A percentile compares a stretch with the other conserved stretches of the same genome.
Evolutionary conservation across 2,888 invertebrate genomes (phyloP).

Genomic region (Selenia dentaria): DNA sequence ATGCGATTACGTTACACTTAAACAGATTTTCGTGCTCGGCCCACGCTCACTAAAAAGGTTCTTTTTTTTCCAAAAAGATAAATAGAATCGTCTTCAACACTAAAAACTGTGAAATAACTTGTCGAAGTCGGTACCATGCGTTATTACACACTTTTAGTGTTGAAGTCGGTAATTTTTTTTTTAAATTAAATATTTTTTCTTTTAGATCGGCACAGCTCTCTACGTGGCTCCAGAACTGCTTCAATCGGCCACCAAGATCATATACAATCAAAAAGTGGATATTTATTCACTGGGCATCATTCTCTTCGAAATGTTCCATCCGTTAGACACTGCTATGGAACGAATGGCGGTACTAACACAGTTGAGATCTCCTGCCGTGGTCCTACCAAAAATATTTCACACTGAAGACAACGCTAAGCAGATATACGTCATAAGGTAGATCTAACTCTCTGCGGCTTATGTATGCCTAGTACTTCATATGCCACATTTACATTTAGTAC

Average conservation of each 20-base stretch:
- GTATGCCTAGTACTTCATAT: conserved; percentile 9
- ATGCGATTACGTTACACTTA: too few relatives aligned
- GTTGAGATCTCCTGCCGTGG: conserved; percentile 88
- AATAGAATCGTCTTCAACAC: too few relatives aligned
- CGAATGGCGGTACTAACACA: conserved; percentile 90
- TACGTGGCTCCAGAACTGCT: conserved; percentile 98
- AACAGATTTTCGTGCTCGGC: too few relatives aligned
- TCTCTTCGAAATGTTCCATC: conserved; percentile 97
- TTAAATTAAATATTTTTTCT: too few relatives aligned
- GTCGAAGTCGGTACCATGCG: too few relatives aligned
- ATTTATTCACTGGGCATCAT: conserved; percentile 96
- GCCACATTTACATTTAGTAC: too few relatives aligned
- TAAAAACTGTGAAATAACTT: too few relatives aligned
- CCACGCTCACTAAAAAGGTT: too few relatives aligned
- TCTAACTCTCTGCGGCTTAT: background rate
- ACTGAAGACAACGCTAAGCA: conserved; percentile 84
- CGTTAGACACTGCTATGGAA: conserved; percentile 95
- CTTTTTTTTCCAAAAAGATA: too few relatives aligned
- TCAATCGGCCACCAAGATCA: conserved; percentile 87
- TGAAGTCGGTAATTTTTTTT: too few relatives aligned
- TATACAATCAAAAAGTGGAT: conserved; percentile 95
- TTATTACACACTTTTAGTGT: too few relatives aligned
- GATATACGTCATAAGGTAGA: conserved; percentile 86
- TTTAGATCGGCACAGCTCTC: conserved; percentile 94
- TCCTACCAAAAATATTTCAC: conserved; percentile 88